A percentile compares a stretch with the other conserved stretches of the same genome.
Conservation (phyloP, 2,113 vertebrate species). For the Puntigrus tetrazona region DNA sequence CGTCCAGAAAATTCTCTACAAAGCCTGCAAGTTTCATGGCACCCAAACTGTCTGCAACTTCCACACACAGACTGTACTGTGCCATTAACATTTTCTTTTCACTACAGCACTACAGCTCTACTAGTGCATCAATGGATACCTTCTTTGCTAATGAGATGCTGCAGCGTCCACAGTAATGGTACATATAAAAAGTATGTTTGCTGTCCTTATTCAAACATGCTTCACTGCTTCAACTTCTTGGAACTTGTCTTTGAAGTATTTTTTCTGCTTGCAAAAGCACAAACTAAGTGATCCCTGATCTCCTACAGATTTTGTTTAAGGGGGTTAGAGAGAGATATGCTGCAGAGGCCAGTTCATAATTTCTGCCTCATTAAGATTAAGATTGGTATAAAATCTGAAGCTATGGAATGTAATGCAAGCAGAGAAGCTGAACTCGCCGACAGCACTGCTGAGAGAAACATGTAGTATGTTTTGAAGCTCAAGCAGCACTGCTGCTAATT, state of each 20-base stretch:
- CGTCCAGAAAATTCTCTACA: constrained; percentile 19
- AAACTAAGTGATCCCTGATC: constrained; percentile 30
- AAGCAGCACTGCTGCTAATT: constrained; percentile 23
- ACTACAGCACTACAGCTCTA: not conserved
- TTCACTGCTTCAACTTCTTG: constrained; percentile 32
- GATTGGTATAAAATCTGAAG: constrained; percentile 18
- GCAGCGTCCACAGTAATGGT: not conserved
- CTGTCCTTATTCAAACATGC: constrained; percentile 9
- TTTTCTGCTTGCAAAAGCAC: constrained; percentile 31
- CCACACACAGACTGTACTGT: constrained; percentile 4
- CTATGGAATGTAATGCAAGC: constrained; percentile 1
- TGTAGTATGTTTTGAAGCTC: constrained; percentile 21
- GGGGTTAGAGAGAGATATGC: constrained; percentile 43
- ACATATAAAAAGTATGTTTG: constrained; percentile 9
- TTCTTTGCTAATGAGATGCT: constrained; percentile 5
- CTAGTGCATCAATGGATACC: constrained; percentile 8
- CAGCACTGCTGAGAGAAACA: constrained; percentile 29
- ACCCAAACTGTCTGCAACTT: not conserved
- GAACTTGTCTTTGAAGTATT: constrained; percentile 48
- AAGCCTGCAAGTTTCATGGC: not conserved
- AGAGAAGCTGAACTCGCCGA: constrained; percentile 7
- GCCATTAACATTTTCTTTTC: not conserved
- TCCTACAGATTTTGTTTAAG: constrained; percentile 36
- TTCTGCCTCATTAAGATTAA: constrained; percentile 5
- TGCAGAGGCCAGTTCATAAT: constrained; percentile 17